These are phyloP conservation scores for Siphlonurus alternatus DNA, from an alignment of 2,888 invertebrate genomes.

Conservation along the genomic window DNA sequence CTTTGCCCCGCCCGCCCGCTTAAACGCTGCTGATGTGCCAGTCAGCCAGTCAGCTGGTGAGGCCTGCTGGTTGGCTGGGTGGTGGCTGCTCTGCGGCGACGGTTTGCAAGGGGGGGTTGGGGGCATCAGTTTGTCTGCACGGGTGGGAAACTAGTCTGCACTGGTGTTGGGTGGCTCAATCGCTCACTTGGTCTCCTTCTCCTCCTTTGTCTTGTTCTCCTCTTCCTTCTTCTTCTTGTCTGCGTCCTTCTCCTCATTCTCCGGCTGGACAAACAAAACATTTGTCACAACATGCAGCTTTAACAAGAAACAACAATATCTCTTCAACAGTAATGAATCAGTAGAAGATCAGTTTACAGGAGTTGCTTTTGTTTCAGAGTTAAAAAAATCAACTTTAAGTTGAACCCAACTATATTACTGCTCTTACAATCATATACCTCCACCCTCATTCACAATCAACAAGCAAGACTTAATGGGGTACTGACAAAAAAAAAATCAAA, in stretches of 20 bases:
- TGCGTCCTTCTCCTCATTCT: slow-evolving; percentile 51
- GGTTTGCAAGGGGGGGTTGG: neutral
- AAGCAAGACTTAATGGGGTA: no score
- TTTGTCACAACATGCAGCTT: neutral
- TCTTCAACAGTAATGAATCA: no score
- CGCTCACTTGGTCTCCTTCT: slow-evolving; percentile 38
- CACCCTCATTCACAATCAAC: no score
- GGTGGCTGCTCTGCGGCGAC: neutral
- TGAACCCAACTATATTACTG: no score
- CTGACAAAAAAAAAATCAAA: no score
- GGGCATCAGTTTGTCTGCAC: neutral
- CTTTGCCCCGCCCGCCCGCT: neutral
- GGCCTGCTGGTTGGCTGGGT: neutral
- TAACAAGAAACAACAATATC: neutral
- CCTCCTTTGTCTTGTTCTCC: slow-evolving; percentile 37
- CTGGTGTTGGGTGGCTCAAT: slow-evolving; percentile 6
- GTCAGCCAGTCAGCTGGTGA: neutral
- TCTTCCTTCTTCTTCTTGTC: neutral
- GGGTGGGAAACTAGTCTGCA: slow-evolving; percentile 4
- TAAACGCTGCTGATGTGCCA: neutral
- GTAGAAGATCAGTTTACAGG: neutral
- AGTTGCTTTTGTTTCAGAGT: neutral
- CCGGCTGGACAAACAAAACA: slow-evolving; percentile 37
- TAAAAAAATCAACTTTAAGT: no score
- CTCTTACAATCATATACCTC: no score